A percentile compares a stretch with the other conserved stretches of the same genome.
phyloP scores from a whole-genome alignment of 2,888 invertebrate genomes.

The Clusia tigrina region DNA sequence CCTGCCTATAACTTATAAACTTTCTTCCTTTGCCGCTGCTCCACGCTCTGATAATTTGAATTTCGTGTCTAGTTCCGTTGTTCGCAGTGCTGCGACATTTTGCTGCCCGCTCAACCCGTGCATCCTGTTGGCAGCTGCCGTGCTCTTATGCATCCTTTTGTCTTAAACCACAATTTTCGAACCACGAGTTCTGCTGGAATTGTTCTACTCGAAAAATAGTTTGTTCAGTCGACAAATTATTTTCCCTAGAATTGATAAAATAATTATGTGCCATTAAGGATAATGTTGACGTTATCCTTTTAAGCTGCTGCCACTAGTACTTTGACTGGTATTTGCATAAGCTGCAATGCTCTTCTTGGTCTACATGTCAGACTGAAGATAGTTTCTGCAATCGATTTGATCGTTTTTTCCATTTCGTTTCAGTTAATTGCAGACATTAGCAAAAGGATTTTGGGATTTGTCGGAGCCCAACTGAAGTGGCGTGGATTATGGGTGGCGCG shows the following conservation, averaged over 20 bases:
- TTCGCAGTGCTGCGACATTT: neutral
- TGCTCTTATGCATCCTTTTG: neutral
- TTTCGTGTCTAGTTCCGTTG: conserved; percentile 38
- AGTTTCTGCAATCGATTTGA: neutral
- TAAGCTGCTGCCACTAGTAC: conserved; percentile 15
- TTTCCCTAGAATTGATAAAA: conserved; percentile 44
- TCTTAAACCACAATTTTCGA: too few relatives aligned
- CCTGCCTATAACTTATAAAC: conserved; percentile 15
- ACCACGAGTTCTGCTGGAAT: neutral
- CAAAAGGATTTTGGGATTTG: neutral
- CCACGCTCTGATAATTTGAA: conserved; percentile 34
- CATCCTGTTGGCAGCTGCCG: neutral
- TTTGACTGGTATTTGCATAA: neutral
- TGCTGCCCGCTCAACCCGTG: neutral
- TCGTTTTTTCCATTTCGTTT: conserved; percentile 2
- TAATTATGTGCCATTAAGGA: conserved; percentile 44
- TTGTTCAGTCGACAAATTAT: conserved; percentile 37
- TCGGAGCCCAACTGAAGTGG: neutral
- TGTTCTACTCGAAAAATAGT: conserved; percentile 6
- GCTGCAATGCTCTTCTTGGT: neutral
- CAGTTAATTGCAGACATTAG: conserved; percentile 10
- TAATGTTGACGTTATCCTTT: conserved; percentile 41
- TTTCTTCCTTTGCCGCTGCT: conserved; percentile 34
- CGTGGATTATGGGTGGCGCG: neutral
- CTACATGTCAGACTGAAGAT: neutral